Conservation (phyloP, 2,888 invertebrate genomes). For the Eupeodes latifasciatus region DNA sequence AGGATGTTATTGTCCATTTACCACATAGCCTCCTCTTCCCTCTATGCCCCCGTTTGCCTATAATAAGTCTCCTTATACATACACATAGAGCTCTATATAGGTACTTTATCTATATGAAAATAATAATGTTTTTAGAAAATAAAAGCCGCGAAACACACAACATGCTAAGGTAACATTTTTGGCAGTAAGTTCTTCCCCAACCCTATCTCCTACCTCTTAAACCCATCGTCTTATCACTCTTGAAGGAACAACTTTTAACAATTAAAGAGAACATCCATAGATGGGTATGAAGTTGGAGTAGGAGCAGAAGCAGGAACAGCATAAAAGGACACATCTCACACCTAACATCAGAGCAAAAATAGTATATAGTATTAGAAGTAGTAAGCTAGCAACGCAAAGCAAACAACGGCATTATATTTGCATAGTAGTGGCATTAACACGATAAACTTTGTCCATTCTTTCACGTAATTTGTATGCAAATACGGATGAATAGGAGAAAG, state of each 20-base stretch:
- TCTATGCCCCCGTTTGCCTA: background rate
- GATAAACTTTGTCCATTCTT: conserved; percentile 76
- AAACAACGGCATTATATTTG: conserved; percentile 68
- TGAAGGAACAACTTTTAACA: conserved; percentile 69
- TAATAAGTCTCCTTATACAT: background rate
- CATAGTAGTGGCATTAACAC: conserved; percentile 76
- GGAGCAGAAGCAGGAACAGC: background rate
- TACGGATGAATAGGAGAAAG: conserved; percentile 75
- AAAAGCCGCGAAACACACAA: conserved; percentile 40
- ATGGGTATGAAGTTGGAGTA: background rate
- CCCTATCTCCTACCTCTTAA: background rate
- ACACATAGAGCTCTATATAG: conserved; percentile 8
- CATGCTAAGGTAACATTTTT: conserved; percentile 21
- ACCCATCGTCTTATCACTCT: conserved; percentile 31
- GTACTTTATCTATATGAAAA: conserved; percentile 34
- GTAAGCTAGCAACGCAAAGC: conserved; percentile 36
- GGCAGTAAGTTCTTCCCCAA: conserved; percentile 22
- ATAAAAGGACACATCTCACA: conserved; percentile 31
- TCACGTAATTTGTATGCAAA: conserved; percentile 77
- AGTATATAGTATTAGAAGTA: too few species aligned
- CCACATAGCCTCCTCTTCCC: too few species aligned
- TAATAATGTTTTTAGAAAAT: conserved; percentile 45
- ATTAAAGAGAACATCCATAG: conserved; percentile 65
- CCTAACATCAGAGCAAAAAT: background rate
- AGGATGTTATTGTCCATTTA: conserved; percentile 7